Base-by-base conservation (phyloP, 2,888 invertebrate genomes). In the Scrobipalpa atriplicella region DNA sequence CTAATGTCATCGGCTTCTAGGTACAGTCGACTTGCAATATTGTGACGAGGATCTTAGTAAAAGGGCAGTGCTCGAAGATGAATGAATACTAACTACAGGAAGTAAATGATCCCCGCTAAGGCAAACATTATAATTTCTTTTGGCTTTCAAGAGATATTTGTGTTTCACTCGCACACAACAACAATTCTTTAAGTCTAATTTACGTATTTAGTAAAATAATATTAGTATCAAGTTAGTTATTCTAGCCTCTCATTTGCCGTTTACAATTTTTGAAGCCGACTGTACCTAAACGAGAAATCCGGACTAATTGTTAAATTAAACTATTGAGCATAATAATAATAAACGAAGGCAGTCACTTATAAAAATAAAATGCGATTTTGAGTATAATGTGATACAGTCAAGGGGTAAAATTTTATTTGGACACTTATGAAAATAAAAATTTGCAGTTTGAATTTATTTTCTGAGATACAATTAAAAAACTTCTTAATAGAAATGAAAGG, bases 301-400 rank as follows among this genome's bases (percentile, higher is more conserved):
- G 64, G 54, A 68, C 68, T 67, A 67, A 67, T 60, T 67, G 63
- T 38, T n/a, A 62, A 69, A 86, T 86, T 84, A 87, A 82, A 85
- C 85, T 87, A 87, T 92, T 92, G 92, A 92, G 92, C 92, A 91
- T 89, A 90, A 85, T 83, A 84, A 84, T 84, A 86, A 62, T 54
- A 86, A 86, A 82, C 76, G 85, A 87, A 86, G 90, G 90, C 89
- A 92, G 92, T 91, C 87, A 83, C 85, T 84, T 86, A 87, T 56
- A 75, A 73, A 81, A 75, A 78, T 79, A 77, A 77, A 91, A 90
- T 90, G 89, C 89, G 83, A 81, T 78, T 77, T 85, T 87, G 91
- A 90, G 90, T 90, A 89, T 86, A 87, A 80, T 82, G 80, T 78
- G 83, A 85, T 76, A 83, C 78, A 77, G 86, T 65, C 65, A 65